Evolutionary conservation across 2,113 vertebrate species (phyloP), one percentile per base, ranked within the genome.

Genomic region (Psephotus haematonotus): DNA sequence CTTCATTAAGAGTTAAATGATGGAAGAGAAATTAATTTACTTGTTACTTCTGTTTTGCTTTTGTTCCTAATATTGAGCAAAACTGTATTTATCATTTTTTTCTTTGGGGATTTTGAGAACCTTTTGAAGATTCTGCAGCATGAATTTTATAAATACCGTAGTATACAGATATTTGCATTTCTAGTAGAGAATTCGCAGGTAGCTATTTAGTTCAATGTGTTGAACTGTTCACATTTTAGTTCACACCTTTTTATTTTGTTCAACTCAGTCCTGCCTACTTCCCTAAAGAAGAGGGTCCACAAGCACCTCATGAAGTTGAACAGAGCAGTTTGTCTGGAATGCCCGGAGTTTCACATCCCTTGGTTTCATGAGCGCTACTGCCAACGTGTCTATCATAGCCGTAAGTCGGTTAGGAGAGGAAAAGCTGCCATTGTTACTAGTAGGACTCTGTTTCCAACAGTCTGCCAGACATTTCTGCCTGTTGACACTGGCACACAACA

Each of bases 241-340:
- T 95, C 31, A 81, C 43, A 71, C 7, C 29, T 82, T 80, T 85
- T 29, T 43, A 3, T 53, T 62, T 70, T 74, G 13, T 74, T 88
- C 70, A 20, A 65, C 65, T 84, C 57, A 97, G 96, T 95, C 11
- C 83, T 97, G 65, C 78, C 95, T 39, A 52, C 68, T 55, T 12
- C 1, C 0, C 5, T 91, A 16, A 95, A 86, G 69, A 65, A 82
- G 35, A 95, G n/a, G 22, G 89, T 95, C 69, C 16, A n/a, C 33
- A 76, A 5, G 1, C 4, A 4, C 18, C 96, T 97, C 52, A 95
- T 97, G 96, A 95, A 96, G n/a, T 24, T 95, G 91, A 97, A 97
- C 94, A 95, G 95, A 95, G 93, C 95, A 60, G 93, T 97, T 27
- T 96, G 95, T 57, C 81, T 97, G 83, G 96, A 97, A n/a, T 97